Percentiles rank a stretch among this genome's conserved stretches.
Conservation (phyloP, 1,140 invertebrate genomes). For the Orussus abietinus region DNA sequence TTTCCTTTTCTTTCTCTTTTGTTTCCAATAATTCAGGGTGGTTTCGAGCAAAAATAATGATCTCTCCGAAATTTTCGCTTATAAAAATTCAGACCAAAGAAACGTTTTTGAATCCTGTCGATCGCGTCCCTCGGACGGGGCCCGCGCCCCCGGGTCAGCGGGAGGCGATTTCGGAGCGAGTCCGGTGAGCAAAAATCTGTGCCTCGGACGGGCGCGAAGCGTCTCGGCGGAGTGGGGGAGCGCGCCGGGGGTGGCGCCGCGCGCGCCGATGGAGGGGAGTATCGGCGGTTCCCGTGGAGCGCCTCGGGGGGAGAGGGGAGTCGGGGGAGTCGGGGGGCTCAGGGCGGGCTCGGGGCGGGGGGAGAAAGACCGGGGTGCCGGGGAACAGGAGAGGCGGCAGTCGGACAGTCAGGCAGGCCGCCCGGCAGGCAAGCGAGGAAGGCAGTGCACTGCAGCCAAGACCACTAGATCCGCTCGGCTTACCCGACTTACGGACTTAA, state of each 20-base stretch:
- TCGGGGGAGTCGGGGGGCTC: slow-evolving; percentile 24
- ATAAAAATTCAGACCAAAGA: too few species aligned
- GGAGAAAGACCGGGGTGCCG: slow-evolving; percentile 1
- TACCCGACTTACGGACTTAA: slow-evolving; percentile 51
- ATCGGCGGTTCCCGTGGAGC: slow-evolving; percentile 17
- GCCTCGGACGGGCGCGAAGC: too few species aligned
- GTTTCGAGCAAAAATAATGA: too few species aligned
- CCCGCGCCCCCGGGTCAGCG: neutral
- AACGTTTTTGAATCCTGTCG: too few species aligned
- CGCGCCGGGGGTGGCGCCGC: slow-evolving; percentile 17
- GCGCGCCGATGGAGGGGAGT: slow-evolving; percentile 6
- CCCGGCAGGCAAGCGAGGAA: slow-evolving; percentile 28
- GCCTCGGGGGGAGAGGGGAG: slow-evolving; percentile 13
- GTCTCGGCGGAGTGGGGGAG: slow-evolving; percentile 11
- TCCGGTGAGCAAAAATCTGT: too few species aligned
- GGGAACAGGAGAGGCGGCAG: slow-evolving; percentile 37
- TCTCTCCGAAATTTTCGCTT: too few species aligned
- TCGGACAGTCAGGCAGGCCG: slow-evolving; percentile 49
- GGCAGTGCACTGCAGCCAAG: slow-evolving; percentile 41
- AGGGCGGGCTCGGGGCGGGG: too few species aligned
- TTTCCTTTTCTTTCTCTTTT: too few species aligned
- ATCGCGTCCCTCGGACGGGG: too few species aligned
- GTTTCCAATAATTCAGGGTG: too few species aligned
- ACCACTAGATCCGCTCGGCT: slow-evolving; percentile 48
- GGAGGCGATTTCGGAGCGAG: neutral